Evolutionary conservation across 2,113 vertebrate genomes (phyloP), one percentile per base, ranked within the genome.

Genomic region (Prinia subflava): DNA sequence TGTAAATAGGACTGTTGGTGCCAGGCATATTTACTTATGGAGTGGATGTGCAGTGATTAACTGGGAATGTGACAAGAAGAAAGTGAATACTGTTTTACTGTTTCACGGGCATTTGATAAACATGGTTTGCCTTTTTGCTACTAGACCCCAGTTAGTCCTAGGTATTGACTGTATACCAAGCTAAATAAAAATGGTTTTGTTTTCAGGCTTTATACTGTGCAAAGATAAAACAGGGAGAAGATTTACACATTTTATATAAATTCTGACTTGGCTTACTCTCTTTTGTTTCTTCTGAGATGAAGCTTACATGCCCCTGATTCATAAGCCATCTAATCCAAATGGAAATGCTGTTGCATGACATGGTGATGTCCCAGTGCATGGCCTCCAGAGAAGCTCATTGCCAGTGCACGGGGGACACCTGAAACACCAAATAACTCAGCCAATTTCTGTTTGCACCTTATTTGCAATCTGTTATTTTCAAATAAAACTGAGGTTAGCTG

Each of bases 361-460:
- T 3, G 20, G 17, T 31, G 15, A 1, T 25, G 31, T 86, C n/a
- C 55, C 31, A 10, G 30, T 8, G 14, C 0, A 0, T 33, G 19
- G 21, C 41, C 64, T 64, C 56, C 44, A 64, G 37, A 78, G 63
- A 77, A 83, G 30, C 39, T 84, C 5, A 0, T 28, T 91, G 64
- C 35, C 47, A 49, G 28, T 39, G 27, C 18, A 2, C 1, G 12
- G 20, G 53, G n/a, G 47, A n/a, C n/a, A 59, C 33, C 50, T 2
- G 3, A 67, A 93, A 35, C n/a, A 12, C n/a, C 18, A 7, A 81
- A 56, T 47, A 37, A 55, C 46, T 35, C 33, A 71, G 25, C 11
- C 27, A 74, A 49, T 49, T 78, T 55, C 52, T 65, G 3, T 37
- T 71, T 56, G 56, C 15, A 2, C 21, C 13, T 42, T 56, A 64